Conservation (phyloP, 2,113 vertebrate genomes). For the Chloroceryle aenea region DNA sequence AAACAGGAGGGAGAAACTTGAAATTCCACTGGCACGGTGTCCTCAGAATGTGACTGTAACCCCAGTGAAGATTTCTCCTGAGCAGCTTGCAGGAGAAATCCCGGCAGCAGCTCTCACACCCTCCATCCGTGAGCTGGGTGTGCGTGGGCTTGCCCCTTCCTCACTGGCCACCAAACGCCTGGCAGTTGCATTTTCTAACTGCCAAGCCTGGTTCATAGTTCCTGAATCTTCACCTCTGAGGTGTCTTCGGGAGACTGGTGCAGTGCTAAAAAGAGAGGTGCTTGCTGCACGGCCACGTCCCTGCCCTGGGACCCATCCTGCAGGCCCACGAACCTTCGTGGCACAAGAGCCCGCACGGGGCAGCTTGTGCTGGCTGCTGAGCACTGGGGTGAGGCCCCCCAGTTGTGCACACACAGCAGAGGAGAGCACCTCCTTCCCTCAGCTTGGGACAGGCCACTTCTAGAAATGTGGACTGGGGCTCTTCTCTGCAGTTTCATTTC, state of each 20-base stretch:
- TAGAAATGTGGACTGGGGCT: background rate
- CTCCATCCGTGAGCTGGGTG: rapidly evolving
- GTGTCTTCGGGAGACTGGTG: background rate
- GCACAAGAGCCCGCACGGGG: background rate
- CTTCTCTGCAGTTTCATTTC: background rate
- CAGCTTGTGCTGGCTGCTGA: background rate
- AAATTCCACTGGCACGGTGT: background rate
- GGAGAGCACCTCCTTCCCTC: background rate
- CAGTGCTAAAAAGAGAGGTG: background rate
- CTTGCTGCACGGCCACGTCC: rapidly evolving
- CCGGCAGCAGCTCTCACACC: background rate
- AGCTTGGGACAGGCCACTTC: background rate
- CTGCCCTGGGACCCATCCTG: background rate
- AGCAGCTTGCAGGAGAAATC: background rate
- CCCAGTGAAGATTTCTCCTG: background rate
- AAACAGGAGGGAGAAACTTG: background rate
- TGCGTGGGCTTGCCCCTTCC: background rate
- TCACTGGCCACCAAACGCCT: background rate
- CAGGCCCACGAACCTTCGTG: rapidly evolving
- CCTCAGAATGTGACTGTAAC: background rate
- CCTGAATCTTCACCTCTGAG: background rate
- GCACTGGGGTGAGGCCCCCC: background rate
- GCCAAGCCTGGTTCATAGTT: background rate
- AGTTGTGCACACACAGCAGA: background rate
- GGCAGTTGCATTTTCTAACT: background rate